These are phyloP conservation scores for Fregetta grallaria DNA, from an alignment of 2,113 vertebrate species.

Conservation along the genomic window DNA sequence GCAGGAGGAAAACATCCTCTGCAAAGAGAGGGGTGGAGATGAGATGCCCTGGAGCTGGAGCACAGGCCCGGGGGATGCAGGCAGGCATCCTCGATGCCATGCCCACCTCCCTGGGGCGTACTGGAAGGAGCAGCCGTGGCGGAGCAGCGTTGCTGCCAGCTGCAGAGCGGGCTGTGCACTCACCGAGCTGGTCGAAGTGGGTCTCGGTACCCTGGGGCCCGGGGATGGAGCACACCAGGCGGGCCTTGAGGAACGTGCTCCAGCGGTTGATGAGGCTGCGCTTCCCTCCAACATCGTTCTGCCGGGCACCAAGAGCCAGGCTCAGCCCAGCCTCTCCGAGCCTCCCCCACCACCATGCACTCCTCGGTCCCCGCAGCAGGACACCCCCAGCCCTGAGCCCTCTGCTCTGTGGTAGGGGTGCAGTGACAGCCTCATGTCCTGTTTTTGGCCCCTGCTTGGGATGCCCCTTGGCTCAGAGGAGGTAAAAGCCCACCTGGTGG, in stretches of 20 bases:
- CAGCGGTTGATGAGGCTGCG: constrained; percentile 87
- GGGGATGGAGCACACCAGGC: constrained; percentile 83
- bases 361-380: not conserved
- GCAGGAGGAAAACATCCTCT: constrained; percentile 88
- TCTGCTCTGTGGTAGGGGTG: not conserved
- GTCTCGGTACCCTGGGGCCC: constrained; percentile 80
- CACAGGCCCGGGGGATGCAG: not conserved
- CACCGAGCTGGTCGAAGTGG: constrained; percentile 84
- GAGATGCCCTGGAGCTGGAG: not conserved
- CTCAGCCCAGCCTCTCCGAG: not conserved
- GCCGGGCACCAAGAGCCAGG: not conserved
- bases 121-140: not conserved
- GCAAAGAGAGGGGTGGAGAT: not conserved
- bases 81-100: accelerated
- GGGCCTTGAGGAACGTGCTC: constrained; percentile 88
- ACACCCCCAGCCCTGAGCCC: not conserved
- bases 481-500: not conserved
- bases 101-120: accelerated
- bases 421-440: not conserved
- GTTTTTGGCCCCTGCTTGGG: not conserved
- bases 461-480: not conserved
- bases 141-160: accelerated
- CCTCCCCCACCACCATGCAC: accelerated
- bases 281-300: constrained; percentile 86
- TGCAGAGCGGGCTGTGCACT: not conserved